Percentiles rank a stretch among this genome's conserved stretches.
phyloP scores from a whole-genome alignment of 2,888 invertebrate genomes.

The Thera britannica region DNA sequence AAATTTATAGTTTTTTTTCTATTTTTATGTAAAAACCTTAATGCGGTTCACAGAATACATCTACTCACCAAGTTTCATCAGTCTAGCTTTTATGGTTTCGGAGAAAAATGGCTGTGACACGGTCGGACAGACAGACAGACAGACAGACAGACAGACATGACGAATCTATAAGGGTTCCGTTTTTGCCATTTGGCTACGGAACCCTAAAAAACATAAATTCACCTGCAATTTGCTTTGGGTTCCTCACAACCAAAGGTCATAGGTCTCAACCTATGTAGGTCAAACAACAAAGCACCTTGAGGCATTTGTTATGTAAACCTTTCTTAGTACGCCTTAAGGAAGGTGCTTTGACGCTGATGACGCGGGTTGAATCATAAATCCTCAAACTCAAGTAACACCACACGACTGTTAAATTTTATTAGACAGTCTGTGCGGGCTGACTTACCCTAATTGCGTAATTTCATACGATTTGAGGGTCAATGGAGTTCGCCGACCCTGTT shows the following conservation, averaged over 20 bases:
- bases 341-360: conserved; percentile 1
- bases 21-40: too few relatives aligned
- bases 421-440: conserved; percentile 25
- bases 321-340: too few relatives aligned
- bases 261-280: not conserved
- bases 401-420: conserved; percentile 27
- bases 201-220: conserved; percentile 1
- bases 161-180: too few relatives aligned
- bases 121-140: too few relatives aligned
- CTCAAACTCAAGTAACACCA: conserved; percentile 14
- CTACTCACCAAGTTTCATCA: too few relatives aligned
- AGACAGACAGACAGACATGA: too few relatives aligned
- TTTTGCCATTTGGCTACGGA: too few relatives aligned
- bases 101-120: too few relatives aligned
- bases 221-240: not conserved
- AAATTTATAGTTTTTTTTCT: too few relatives aligned
- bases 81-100: too few relatives aligned
- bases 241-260: not conserved
- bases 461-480: conserved; percentile 44
- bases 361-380: conserved; percentile 16
- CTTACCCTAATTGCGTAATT: conserved; percentile 36
- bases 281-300: not conserved
- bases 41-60: too few relatives aligned
- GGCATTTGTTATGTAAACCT: too few relatives aligned
- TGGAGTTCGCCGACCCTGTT: conserved; percentile 54